phyloP scores from a whole-genome alignment of 2,888 invertebrate species.

The Caenorhabditis sp. region DNA sequence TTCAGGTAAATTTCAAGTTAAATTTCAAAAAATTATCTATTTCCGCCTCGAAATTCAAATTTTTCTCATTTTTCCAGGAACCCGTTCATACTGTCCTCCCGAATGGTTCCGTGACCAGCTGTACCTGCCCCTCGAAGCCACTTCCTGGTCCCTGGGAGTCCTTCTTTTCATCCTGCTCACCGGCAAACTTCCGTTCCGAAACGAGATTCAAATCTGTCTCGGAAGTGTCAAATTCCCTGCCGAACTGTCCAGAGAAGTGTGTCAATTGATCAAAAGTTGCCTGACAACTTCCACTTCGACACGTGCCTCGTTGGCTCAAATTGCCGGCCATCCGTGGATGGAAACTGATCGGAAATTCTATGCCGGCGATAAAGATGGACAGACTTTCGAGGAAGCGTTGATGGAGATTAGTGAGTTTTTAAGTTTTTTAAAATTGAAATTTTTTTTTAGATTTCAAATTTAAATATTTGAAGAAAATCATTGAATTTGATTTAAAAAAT shows the following conservation, averaged over 20 bases:
- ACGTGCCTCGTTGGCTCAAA: constrained; percentile 61
- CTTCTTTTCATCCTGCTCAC: constrained; percentile 78
- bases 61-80: constrained; percentile 56
- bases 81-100: constrained; percentile 80
- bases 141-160: constrained; percentile 94
- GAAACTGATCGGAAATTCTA: constrained; percentile 47
- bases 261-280: constrained; percentile 71
- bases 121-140: constrained; percentile 78
- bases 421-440: neutral
- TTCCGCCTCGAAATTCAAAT: neutral
- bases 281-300: constrained; percentile 69
- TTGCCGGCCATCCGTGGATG: constrained; percentile 70
- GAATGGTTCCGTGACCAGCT: constrained; percentile 79
- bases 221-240: constrained; percentile 77
- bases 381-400: constrained; percentile 68
- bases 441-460: neutral
- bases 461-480: neutral
- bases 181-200: constrained; percentile 76
- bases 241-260: constrained; percentile 70
- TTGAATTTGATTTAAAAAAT: no score
- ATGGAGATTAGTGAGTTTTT: constrained; percentile 53
- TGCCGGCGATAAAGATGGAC: constrained; percentile 19
- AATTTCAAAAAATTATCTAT: no score
- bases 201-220: constrained; percentile 80
- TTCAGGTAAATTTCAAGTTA: no score